Evolutionary conservation across 2,888 invertebrate genomes (phyloP).

Genomic region (Cryptocephalus moraei): DNA sequence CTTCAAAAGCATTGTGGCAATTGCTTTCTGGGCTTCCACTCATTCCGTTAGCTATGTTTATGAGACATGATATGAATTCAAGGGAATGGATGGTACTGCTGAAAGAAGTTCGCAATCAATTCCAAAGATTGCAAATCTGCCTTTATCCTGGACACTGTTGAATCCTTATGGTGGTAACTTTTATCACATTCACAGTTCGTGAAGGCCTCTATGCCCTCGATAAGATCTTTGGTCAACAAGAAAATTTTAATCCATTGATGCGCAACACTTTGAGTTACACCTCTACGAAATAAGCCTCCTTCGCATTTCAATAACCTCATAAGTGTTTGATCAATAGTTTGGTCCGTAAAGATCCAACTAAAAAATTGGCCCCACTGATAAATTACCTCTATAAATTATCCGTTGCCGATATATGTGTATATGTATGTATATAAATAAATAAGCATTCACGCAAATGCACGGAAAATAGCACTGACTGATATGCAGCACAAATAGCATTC

Average conservation of each 20-base stretch:
- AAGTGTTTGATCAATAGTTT: slow-evolving; percentile 12
- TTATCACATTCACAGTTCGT: slow-evolving; percentile 1
- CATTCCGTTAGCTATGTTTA: slow-evolving; percentile 5
- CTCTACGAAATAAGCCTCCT: slow-evolving; percentile 6
- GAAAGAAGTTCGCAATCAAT: slow-evolving; percentile 2
- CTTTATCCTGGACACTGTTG: slow-evolving; percentile 5
- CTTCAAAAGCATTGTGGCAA: slow-evolving; percentile 5
- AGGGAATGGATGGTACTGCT: slow-evolving; percentile 5
- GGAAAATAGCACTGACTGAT: no score
- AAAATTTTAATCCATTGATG: slow-evolving; percentile 6
- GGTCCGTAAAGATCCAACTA: slow-evolving; percentile 3
- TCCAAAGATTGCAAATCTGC: slow-evolving; percentile 3
- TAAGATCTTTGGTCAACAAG: slow-evolving; percentile 5
- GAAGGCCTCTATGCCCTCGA: slow-evolving; percentile 4
- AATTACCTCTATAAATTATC: slow-evolving; percentile 4
- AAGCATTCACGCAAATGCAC: neutral
- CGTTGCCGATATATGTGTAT: neutral
- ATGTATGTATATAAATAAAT: slow-evolving; percentile 1
- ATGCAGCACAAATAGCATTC: no score
- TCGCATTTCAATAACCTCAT: slow-evolving; percentile 4
- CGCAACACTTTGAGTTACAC: slow-evolving; percentile 5
- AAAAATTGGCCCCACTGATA: slow-evolving; percentile 5
- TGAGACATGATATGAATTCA: slow-evolving; percentile 2
- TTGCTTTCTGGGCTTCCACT: slow-evolving; percentile 1
- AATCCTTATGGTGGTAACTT: slow-evolving; percentile 5